Base-by-base conservation (phyloP, 2,888 invertebrate species). In the Agrilus mali region DNA sequence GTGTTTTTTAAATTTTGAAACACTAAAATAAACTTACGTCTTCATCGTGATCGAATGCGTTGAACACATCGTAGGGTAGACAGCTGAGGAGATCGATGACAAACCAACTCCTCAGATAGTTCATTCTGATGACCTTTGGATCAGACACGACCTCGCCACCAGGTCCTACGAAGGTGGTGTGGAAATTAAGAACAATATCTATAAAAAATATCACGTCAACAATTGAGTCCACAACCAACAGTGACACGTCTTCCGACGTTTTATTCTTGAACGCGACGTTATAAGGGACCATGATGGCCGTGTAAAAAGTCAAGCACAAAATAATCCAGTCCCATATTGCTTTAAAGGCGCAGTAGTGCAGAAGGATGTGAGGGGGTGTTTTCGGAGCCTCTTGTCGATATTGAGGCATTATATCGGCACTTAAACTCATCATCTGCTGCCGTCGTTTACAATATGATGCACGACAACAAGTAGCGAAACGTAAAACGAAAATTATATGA, bases 241-340 rank as follows among this genome's bases (percentile, higher is more conserved):
- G 77, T 58, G 89, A 90, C 54, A 93, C 92, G 71, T 93, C 93
- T 72, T 93, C 93, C 68, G 90, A 89, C 56, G 94, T 96, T 74
- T 97, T 97, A 76, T 95, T 96, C 76, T 96, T 95, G 78, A 98
- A 98, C 67, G 98, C 96, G 64, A 97, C 96, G 73, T 98, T 98
- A 77, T 95, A 98, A 56, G 98, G 98, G 64, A 97, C 96, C 55
- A 57, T 55, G 69, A 95, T 90, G 65, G 94, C 97, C 58, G 98
- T 98, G 78, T 98, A 98, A 79, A 98, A 97, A 60, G 98, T 99
- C 67, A 99, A 81, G 74, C 94, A 92, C 60, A 99, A 82, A 69
- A 98, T 99, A 70, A 98, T 90, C 98, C 98, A 99, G 77, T 97
- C 96, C 95, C 96, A 97, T 68, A 93, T 90, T 61, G 92, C 89